Conservation (phyloP, 2,113 vertebrate species). For the Antechinus flavipes region DNA sequence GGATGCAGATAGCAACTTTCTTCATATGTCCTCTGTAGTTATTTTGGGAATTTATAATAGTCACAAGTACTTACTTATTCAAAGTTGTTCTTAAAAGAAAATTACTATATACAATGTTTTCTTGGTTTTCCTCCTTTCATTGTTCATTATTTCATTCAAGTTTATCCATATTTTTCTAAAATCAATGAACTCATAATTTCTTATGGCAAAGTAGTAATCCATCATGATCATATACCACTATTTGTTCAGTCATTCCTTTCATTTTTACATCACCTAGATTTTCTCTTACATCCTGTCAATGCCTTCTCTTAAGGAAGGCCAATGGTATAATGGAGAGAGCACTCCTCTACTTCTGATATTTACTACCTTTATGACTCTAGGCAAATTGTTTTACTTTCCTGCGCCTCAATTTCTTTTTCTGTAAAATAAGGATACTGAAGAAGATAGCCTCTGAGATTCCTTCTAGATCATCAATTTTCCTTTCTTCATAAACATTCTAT, state of each 20-base stretch:
- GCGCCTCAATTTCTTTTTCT: not conserved
- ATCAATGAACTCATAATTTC: too few species aligned
- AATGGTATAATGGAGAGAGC: not conserved
- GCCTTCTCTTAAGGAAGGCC: not conserved
- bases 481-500: not conserved
- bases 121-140: too few species aligned
- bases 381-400: not conserved
- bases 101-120: too few species aligned
- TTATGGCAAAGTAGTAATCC: too few species aligned
- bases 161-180: too few species aligned
- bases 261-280: not conserved
- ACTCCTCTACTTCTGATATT: not conserved
- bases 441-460: not conserved
- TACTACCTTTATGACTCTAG: not conserved
- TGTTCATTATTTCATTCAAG: too few species aligned
- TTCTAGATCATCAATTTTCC: not conserved
- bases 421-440: not conserved
- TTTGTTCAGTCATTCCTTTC: not conserved
- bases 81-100: too few species aligned
- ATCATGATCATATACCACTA: too few species aligned
- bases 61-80: too few species aligned
- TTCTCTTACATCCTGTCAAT: not conserved
- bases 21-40: too few species aligned
- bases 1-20: too few species aligned
- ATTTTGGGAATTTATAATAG: too few species aligned